phyloP scores from a whole-genome alignment of 2,113 vertebrate species.

The Thymallus thymallus region DNA sequence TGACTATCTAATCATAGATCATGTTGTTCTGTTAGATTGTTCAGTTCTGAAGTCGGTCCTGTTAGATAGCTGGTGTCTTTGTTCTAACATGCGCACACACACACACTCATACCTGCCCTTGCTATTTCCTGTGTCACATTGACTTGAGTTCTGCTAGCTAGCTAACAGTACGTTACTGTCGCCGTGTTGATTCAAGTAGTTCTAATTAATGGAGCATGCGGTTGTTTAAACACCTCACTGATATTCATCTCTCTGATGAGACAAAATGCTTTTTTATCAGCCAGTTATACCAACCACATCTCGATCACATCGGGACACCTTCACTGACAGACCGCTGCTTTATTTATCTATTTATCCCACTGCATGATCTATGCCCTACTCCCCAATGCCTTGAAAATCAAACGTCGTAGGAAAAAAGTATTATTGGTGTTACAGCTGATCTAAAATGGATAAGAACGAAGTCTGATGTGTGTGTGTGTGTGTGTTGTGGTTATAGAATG shows the following conservation, averaged over 20 bases:
- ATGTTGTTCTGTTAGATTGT: too few relatives aligned
- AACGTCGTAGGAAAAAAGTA: not conserved
- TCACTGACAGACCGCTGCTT: constrained; percentile 22
- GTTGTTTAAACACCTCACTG: constrained; percentile 50
- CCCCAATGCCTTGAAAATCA: constrained; percentile 1
- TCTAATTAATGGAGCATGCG: constrained; percentile 37
- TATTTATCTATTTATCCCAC: constrained; percentile 20
- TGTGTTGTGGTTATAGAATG: constrained; percentile 13
- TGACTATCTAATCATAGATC: too few relatives aligned
- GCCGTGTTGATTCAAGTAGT: constrained; percentile 10
- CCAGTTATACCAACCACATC: not conserved
- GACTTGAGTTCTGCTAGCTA: too few relatives aligned
- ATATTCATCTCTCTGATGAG: constrained; percentile 55
- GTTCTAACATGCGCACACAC: not conserved
- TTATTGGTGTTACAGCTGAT: not conserved
- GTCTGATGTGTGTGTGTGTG: not conserved
- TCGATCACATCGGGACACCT: not conserved
- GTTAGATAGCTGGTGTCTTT: too few relatives aligned
- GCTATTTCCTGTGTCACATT: too few relatives aligned
- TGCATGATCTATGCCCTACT: not conserved
- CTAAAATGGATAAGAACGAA: not conserved
- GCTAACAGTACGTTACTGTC: not conserved
- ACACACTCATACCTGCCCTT: too few relatives aligned
- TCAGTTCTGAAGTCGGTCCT: too few relatives aligned
- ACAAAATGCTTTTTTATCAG: constrained; percentile 11